These are phyloP conservation scores for Lycocorax pyrrhopterus DNA, from an alignment of 2,113 vertebrate species.

Conservation along the genomic window DNA sequence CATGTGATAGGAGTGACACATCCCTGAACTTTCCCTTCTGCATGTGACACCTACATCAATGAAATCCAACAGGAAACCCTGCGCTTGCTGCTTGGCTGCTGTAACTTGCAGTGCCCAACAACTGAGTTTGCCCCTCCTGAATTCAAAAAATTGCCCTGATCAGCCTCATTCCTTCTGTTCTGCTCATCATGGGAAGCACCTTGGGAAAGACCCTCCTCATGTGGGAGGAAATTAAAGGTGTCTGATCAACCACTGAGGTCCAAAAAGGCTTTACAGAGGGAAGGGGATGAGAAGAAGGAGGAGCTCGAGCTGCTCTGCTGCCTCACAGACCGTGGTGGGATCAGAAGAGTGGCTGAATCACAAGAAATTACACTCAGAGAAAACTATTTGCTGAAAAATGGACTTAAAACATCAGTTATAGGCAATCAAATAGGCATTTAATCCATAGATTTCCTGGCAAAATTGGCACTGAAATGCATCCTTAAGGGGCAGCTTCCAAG, in stretches of 20 bases:
- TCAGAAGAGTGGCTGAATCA: background rate
- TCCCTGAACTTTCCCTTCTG: background rate
- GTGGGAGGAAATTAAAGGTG: fast-evolving
- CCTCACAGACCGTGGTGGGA: background rate
- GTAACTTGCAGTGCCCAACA: background rate
- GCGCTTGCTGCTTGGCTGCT: background rate
- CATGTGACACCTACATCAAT: background rate
- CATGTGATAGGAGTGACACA: background rate
- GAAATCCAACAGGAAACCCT: background rate
- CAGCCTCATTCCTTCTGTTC: background rate
- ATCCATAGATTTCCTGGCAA: background rate
- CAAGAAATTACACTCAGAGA: background rate
- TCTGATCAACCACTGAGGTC: background rate
- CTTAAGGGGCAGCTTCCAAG: background rate
- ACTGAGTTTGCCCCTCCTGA: background rate
- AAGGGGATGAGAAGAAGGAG: background rate
- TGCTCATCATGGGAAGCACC: background rate
- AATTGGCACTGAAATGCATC: background rate
- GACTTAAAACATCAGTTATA: background rate
- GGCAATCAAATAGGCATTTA: background rate
- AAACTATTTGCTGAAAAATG: background rate
- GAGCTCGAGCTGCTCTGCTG: background rate
- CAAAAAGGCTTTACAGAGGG: background rate
- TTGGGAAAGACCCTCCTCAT: background rate
- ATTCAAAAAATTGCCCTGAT: background rate